Base-by-base conservation (phyloP, 2,888 invertebrate species). In the Chrysodeixis includens region DNA sequence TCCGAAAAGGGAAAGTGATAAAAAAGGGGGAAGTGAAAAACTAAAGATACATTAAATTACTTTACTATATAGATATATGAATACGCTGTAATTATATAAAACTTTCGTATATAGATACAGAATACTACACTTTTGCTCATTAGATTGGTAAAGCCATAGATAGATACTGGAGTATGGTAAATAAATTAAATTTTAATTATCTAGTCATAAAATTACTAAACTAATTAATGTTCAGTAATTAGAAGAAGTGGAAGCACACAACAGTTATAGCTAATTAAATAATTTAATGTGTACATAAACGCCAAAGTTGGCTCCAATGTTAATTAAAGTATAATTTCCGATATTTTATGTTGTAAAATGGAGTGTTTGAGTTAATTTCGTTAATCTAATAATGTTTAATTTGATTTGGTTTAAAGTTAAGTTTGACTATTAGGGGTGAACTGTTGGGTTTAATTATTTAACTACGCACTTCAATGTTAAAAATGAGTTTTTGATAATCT, bases 261-360 rank as follows among this genome's bases (percentile, higher is more conserved):
- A 30, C 32, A 65, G 65, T 61, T 76, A 76, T 32, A 4, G 18
- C 44, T 40, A 56, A 46, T 71, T 57, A 54, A 62, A 62, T 60
- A 57, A 0, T 70, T 64, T 52, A 58, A 76, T 61, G 20, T 49
- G 40, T 55, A 32, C 46, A 46, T 71, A 49, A 71, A 57, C 57
- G 51, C 44, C 35, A 57, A 49, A 58, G 58, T 40, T 0, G 46
- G 35, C 51, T 26, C 26, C 30, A 32, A 55, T 40, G 32, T 61
- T 65, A 71, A 71, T 76, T 66, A 76, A 40, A 26, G 40, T 6
- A 75, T 59, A 22, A 53, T 18, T 35, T 61, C 6, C 9, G 14
- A 55, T 52, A 56, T 53, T 56, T 16, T 60, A 51, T 51, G 30
- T 40, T 55, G 8, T 44, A n/a, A 10, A 44, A n/a, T 44, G 22